Base-by-base conservation (phyloP, 2,888 invertebrate species). In the Homarus gammarus region DNA sequence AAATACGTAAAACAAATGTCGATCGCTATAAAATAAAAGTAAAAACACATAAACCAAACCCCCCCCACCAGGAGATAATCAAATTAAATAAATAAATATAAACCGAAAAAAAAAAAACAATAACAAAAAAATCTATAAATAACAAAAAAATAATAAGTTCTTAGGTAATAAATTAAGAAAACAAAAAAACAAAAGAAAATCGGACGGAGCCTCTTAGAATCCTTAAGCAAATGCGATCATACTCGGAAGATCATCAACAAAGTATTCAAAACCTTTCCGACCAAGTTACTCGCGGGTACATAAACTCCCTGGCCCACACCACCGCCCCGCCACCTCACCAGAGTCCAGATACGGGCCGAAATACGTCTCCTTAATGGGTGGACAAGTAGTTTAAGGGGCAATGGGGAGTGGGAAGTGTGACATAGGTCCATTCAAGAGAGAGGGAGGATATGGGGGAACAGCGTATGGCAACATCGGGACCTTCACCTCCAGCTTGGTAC, bases 401-500 rank as follows among this genome's bases (percentile, higher is more conserved):
- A 68, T 68, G 44, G 33, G 15, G 31, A 44, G 64, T 31, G 27
- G 51, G n/a, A n/a, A 68, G 64, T 33, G 44, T 38, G 40, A 44
- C 68, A 68, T n/a, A 82, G 82, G 27, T 44, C 82, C 82, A 82
- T 82, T 68, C 82, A 82, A 61, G 61, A 61, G 31, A 56, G 61
- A 79, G 79, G 61, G 75, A 81, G 81, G 72, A 61, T 40, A 61
- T 27, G 68, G 61, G 81, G 51, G 87, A 81, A 38, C 56, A 40
- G 51, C 56, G 72, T 87, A 87, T 87, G 81, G 87, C 87, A 87
- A 73, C 70, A 73, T 81, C 70, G 81, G 87, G 72, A 87, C 87
- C 87, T 87, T 87, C 79, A 87, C 87, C 87, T 87, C 81, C 78
- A 86, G 79, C 86, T 86, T 61, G 61, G 81, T 81, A 81, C 81